A percentile compares a stretch with the other conserved stretches of the same genome.
phyloP scores from a whole-genome alignment of 2,113 vertebrate species.

The Cyphomyrus plagiostoma region DNA sequence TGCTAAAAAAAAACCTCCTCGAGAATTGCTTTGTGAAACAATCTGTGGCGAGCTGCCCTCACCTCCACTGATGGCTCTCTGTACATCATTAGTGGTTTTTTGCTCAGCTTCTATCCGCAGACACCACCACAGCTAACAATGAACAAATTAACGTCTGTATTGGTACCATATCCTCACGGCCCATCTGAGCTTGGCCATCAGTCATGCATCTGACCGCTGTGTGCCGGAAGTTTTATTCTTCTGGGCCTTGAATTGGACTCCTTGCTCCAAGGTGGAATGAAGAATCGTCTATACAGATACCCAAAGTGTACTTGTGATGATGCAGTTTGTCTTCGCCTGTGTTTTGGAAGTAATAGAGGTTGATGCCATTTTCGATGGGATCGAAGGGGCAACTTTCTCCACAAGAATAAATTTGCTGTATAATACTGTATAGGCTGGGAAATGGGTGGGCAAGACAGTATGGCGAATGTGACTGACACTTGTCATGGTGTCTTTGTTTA shows the following conservation, averaged over 20 bases:
- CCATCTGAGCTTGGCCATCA: too few species aligned
- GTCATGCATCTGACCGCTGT: not conserved
- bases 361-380: not conserved
- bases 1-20: not conserved
- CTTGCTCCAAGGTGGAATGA: not conserved
- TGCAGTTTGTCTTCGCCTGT: not conserved
- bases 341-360: not conserved
- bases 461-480: not conserved
- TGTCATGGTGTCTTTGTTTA: conserved; percentile 4
- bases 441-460: not conserved
- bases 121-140: not conserved
- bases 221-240: not conserved
- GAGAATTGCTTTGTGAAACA: not conserved
- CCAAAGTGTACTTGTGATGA: not conserved
- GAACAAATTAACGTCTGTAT: not conserved
- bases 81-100: not conserved
- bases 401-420: not conserved
- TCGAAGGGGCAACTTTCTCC: not conserved
- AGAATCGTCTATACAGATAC: not conserved
- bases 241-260: not conserved
- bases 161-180: not conserved
- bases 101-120: not conserved
- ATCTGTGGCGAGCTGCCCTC: not conserved
- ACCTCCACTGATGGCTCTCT: not conserved
- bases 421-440: not conserved